These are phyloP conservation scores for Trichomycterus rosablanca DNA, from an alignment of 2,113 vertebrate genomes.

Conservation along the genomic window DNA sequence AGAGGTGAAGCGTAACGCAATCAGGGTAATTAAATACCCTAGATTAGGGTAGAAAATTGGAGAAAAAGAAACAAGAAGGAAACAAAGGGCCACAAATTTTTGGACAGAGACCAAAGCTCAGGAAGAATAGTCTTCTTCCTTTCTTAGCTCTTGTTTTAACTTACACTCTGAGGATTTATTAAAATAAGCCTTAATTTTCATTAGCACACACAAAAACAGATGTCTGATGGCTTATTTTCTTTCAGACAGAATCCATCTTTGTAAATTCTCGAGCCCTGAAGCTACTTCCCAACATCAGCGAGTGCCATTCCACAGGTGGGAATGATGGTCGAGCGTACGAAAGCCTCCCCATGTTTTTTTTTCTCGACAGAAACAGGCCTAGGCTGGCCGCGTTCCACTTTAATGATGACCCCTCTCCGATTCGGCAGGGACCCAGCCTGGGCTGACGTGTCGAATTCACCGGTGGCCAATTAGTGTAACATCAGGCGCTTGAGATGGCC, in stretches of 20 bases:
- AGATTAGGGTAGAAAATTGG: too few relatives aligned
- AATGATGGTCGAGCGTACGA: slow-evolving; percentile 28
- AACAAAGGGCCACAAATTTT: slow-evolving; percentile 3
- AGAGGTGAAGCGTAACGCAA: too few relatives aligned
- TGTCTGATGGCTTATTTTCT: background rate
- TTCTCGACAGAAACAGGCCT: slow-evolving; percentile 4
- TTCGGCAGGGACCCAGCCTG: slow-evolving; percentile 11
- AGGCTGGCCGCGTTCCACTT: slow-evolving; percentile 25
- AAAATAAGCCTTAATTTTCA: slow-evolving; percentile 23
- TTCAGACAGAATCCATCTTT: slow-evolving; percentile 1
- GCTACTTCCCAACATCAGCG: slow-evolving; percentile 15
- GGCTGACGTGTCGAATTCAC: slow-evolving; percentile 40
- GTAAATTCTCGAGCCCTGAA: slow-evolving; percentile 25
- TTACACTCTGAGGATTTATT: slow-evolving; percentile 38
- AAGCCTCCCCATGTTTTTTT: slow-evolving; percentile 24
- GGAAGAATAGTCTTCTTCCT: slow-evolving; percentile 31
- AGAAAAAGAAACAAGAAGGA: slow-evolving; percentile 31
- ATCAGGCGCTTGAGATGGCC: slow-evolving; percentile 34
- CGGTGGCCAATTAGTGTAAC: slow-evolving; percentile 54
- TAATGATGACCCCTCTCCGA: slow-evolving; percentile 37
- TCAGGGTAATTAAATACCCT: too few relatives aligned
- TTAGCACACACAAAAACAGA: slow-evolving; percentile 14
- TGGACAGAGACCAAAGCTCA: too few relatives aligned
- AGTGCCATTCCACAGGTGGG: slow-evolving; percentile 39
- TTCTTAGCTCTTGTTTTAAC: slow-evolving; percentile 41